Conservation (phyloP, 2,888 invertebrate genomes). For the Asteroscopus sphinx region DNA sequence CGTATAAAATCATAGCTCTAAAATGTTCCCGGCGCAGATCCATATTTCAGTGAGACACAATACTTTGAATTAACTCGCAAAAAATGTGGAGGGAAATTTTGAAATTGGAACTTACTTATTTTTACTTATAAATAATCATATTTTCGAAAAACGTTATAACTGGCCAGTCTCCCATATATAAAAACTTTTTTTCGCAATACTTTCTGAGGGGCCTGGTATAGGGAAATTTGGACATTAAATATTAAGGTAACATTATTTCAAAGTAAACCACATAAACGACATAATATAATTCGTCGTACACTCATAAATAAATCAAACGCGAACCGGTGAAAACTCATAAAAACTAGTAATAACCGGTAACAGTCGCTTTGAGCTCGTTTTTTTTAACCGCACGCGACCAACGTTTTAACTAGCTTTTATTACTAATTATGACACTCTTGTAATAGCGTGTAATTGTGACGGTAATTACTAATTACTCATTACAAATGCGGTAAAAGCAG, state of each 20-base stretch:
- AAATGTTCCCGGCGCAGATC: too few species aligned
- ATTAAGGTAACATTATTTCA: constrained; percentile 7
- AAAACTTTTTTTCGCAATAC: too few species aligned
- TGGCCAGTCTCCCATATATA: too few species aligned
- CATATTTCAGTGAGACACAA: too few species aligned
- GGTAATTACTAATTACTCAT: constrained; percentile 44
- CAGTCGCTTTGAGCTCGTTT: constrained; percentile 26
- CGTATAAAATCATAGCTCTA: too few species aligned
- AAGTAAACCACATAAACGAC: constrained; percentile 18
- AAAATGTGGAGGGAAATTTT: too few species aligned
- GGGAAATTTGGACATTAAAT: not conserved
- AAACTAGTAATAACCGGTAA: constrained; percentile 25
- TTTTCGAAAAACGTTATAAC: too few species aligned
- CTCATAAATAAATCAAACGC: constrained; percentile 44
- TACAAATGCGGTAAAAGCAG: constrained; percentile 45
- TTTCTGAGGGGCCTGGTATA: too few species aligned
- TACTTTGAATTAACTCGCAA: too few species aligned
- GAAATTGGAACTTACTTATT: too few species aligned
- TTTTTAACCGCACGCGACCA: constrained; percentile 54
- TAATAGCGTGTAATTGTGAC: constrained; percentile 58
- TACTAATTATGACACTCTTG: constrained; percentile 59
- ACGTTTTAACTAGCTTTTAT: constrained; percentile 52
- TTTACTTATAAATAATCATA: too few species aligned
- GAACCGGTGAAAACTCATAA: constrained; percentile 41
- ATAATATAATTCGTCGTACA: constrained; percentile 20